A percentile compares a stretch with the other conserved stretches of the same genome.
Evolutionary conservation across 2,888 invertebrate genomes (phyloP).

Genomic region (Drosophila maculinotata): DNA sequence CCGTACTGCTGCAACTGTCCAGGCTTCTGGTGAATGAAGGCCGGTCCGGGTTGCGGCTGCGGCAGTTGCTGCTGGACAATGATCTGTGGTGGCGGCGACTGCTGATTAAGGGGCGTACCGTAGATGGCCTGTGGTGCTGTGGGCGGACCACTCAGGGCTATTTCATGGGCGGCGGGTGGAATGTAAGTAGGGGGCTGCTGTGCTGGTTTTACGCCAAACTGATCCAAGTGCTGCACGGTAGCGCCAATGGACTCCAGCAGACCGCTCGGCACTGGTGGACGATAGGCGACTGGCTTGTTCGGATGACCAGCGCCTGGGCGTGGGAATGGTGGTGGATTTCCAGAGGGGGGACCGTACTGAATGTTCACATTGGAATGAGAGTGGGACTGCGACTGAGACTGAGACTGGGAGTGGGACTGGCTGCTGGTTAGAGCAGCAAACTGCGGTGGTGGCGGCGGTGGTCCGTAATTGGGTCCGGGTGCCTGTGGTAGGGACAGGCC

Average conservation of each 20-base stretch:
- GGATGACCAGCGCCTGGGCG: conserved; percentile 70
- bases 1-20: conserved; percentile 48
- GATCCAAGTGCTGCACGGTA: conserved; percentile 88
- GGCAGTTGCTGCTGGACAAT: conserved; percentile 81
- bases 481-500: conserved; percentile 82
- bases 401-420: conserved; percentile 31
- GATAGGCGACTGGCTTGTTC: conserved; percentile 88
- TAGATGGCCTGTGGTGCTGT: conserved; percentile 35
- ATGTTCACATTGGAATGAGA: conserved; percentile 73
- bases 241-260: conserved; percentile 89
- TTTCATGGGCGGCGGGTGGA: conserved; percentile 88
- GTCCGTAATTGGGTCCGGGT: conserved; percentile 31
- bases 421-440: conserved; percentile 46
- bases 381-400: conserved; percentile 35
- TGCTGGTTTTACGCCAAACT: conserved; percentile 86
- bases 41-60: conserved; percentile 64
- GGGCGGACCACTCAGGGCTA: conserved; percentile 62
- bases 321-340: conserved; percentile 66
- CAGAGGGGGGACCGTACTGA: conserved; percentile 78
- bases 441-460: conserved; percentile 64
- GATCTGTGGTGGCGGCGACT: conserved; percentile 38
- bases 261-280: conserved; percentile 90
- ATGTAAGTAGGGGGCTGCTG: conserved; percentile 87
- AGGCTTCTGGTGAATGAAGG: conserved; percentile 58
- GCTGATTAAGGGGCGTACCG: conserved; percentile 20